Percentiles rank a stretch among this genome's conserved stretches.
Conservation (phyloP, 37 sponge, comb jelly and placozoan genomes). For the Crambe crambe region DNA sequence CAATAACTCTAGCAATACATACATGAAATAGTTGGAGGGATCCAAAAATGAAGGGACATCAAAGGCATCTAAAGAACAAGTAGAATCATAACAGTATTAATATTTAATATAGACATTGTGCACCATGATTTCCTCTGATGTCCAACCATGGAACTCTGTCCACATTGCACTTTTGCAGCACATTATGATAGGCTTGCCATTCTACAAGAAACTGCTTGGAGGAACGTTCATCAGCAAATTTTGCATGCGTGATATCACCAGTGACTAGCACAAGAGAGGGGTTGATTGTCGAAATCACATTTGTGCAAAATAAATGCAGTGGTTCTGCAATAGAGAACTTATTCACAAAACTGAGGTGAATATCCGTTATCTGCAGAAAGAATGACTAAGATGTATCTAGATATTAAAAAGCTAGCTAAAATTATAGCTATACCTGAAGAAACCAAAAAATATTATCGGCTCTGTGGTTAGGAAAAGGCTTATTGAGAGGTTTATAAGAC, state of each 20-base stretch:
- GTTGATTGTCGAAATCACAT: conserved; percentile 6
- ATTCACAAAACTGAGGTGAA: conserved; percentile 68
- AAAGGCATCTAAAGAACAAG: conserved; percentile 46
- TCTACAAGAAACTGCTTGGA: conserved; percentile 73
- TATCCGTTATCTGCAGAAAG: conserved; percentile 75
- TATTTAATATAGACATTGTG: background rate
- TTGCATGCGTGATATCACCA: conserved; percentile 89
- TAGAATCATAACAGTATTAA: background rate
- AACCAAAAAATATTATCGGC: conserved; percentile 83
- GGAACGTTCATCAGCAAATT: conserved; percentile 39
- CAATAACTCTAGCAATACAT: background rate
- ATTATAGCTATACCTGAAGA: conserved; percentile 49
- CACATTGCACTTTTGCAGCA: conserved; percentile 53
- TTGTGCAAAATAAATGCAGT: conserved; percentile 28
- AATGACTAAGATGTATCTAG: background rate
- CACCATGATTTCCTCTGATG: conserved; percentile 90
- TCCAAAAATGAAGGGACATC: conserved; percentile 45
- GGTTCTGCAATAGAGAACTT: conserved; percentile 12
- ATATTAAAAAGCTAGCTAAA: background rate
- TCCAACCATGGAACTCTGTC: conserved; percentile 76
- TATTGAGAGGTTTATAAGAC: background rate
- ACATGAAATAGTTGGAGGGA: conserved; percentile 36
- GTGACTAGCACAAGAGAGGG: conserved; percentile 68
- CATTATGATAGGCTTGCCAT: conserved; percentile 65
- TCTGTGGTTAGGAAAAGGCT: conserved; percentile 47